These are phyloP conservation scores for Donacobius atricapilla DNA, from an alignment of 2,113 vertebrate species.

Conservation along the genomic window DNA sequence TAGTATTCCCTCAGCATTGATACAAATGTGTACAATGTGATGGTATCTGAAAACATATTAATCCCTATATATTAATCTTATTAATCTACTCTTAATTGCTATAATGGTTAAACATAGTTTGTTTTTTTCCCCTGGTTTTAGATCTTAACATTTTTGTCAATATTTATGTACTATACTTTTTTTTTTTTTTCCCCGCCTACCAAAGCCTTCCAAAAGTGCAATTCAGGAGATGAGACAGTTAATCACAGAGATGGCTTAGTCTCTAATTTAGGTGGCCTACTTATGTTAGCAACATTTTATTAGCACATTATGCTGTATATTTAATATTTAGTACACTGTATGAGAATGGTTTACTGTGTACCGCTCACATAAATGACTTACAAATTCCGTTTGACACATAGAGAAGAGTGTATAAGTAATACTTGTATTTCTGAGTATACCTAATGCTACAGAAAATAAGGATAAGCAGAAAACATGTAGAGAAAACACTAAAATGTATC, in stretches of 20 bases:
- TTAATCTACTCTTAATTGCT: neutral
- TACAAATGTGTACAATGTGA: rapidly evolving
- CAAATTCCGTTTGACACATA: slow-evolving; percentile 33
- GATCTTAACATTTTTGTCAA: neutral
- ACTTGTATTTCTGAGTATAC: neutral
- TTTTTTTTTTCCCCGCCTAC: neutral
- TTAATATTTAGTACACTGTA: slow-evolving; percentile 51
- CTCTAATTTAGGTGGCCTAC: slow-evolving; percentile 60
- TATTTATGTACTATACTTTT: neutral
- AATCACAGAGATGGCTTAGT: slow-evolving; percentile 22
- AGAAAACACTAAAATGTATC: neutral
- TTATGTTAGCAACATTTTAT: slow-evolving; percentile 57
- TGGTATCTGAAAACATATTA: neutral
- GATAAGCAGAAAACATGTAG: neutral
- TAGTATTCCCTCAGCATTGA: neutral
- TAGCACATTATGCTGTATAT: slow-evolving; percentile 47
- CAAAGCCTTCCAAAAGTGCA: neutral
- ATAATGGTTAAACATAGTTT: neutral
- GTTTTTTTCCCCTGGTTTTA: neutral
- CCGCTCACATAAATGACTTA: slow-evolving; percentile 38
- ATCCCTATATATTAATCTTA: neutral
- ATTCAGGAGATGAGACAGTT: slow-evolving; percentile 45
- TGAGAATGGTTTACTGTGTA: slow-evolving; percentile 48
- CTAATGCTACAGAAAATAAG: neutral
- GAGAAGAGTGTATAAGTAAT: slow-evolving; percentile 5